phyloP scores from a whole-genome alignment of 2,888 invertebrate genomes.

The Hirtodrosophila alboralis region DNA sequence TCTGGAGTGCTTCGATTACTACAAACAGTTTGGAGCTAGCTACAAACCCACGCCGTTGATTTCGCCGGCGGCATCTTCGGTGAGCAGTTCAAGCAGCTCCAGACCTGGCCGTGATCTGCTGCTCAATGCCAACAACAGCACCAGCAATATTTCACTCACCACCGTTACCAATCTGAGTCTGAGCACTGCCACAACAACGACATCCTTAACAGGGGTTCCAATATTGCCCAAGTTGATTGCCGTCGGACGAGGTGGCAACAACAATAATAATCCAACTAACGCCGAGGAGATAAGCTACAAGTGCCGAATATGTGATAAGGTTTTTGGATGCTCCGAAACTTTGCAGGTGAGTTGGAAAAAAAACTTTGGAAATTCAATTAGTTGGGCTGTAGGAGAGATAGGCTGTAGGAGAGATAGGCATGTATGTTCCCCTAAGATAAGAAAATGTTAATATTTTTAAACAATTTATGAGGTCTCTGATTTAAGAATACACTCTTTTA shows the following conservation, averaged over 20 bases:
- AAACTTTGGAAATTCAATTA: not conserved
- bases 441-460: no score
- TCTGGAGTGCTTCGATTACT: constrained; percentile 74
- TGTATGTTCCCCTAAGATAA: no score
- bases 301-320: constrained; percentile 83
- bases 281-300: constrained; percentile 83
- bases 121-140: constrained; percentile 18
- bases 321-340: constrained; percentile 83
- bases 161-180: constrained; percentile 74
- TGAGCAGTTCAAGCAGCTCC: constrained; percentile 67
- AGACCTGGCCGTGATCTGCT: constrained; percentile 43
- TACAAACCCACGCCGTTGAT: constrained; percentile 60
- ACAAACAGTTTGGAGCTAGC: constrained; percentile 60
- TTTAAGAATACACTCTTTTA: no score
- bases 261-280: constrained; percentile 17
- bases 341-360: constrained; percentile 78
- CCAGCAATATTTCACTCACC: constrained; percentile 68
- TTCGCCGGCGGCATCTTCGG: constrained; percentile 74
- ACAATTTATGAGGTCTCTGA: no score
- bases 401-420: no score
- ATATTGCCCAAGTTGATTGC: constrained; percentile 27
- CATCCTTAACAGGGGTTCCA: not conserved
- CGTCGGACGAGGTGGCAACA: constrained; percentile 9
- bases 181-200: constrained; percentile 31
- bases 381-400: not conserved